Percentiles rank a stretch among this genome's conserved stretches.
Evolutionary conservation across 1,140 invertebrate species (phyloP).

Genomic region (Halesus radiatus): DNA sequence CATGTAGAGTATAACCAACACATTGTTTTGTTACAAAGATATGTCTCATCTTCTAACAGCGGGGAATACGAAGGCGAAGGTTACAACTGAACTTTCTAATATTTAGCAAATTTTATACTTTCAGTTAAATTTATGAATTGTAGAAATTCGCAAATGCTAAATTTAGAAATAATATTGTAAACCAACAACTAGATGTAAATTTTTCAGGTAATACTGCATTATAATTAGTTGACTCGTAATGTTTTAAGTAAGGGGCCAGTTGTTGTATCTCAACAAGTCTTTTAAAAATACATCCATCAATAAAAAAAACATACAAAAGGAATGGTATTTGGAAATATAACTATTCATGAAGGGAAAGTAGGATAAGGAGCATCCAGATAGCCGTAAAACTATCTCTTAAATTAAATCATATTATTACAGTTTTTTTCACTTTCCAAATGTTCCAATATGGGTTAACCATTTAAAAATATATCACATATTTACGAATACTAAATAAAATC

Average conservation of each 20-base stretch:
- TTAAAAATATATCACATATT: constrained; percentile 39
- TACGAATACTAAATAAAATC: constrained; percentile 31
- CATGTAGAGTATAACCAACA: neutral
- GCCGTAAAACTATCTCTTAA: neutral
- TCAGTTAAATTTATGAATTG: no score
- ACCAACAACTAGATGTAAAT: no score
- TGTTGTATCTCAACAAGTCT: no score
- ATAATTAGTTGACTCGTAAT: neutral
- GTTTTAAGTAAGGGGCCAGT: no score
- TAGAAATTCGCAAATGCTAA: no score
- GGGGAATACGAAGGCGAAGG: no score
- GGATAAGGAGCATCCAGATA: neutral
- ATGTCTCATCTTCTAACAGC: constrained; percentile 1
- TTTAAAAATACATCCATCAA: no score
- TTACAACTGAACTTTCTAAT: no score
- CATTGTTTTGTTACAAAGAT: neutral
- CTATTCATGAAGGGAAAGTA: neutral
- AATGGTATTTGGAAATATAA: constrained; percentile 17
- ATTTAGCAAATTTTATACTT: no score
- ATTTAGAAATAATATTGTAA: no score
- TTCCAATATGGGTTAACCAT: constrained; percentile 16
- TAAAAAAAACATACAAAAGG: neutral
- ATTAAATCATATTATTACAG: neutral
- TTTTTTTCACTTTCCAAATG: neutral
- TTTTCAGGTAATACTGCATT: neutral